These are phyloP conservation scores for Nemotelus nigrinus DNA, from an alignment of 2,888 invertebrate species.

Conservation along the genomic window DNA sequence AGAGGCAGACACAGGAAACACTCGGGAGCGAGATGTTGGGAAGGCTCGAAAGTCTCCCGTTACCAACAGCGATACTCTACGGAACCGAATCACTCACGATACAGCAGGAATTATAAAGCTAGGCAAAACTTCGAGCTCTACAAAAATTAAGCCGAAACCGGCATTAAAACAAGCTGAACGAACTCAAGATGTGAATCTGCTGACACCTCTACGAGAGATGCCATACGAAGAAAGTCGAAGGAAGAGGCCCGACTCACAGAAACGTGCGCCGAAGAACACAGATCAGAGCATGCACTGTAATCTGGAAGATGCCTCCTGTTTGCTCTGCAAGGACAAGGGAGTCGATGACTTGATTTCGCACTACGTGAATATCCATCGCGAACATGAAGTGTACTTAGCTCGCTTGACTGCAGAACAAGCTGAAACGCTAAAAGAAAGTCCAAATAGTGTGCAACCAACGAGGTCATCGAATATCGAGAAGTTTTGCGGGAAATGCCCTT, in stretches of 20 bases:
- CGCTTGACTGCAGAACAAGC: conserved; percentile 40
- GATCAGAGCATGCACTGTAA: conserved; percentile 19
- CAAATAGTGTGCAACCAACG: conserved; percentile 29
- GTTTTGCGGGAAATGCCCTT: conserved; percentile 42
- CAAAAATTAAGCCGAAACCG: conserved; percentile 8
- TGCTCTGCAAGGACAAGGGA: conserved; percentile 21
- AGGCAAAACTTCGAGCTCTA: conserved; percentile 2
- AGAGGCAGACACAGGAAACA: background rate
- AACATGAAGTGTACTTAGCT: conserved; percentile 42
- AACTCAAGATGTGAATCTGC: background rate
- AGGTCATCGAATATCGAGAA: conserved; percentile 31
- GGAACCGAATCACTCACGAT: conserved; percentile 2
- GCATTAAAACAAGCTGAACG: conserved; percentile 27
- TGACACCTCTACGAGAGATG: conserved; percentile 21
- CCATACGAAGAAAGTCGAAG: conserved; percentile 14
- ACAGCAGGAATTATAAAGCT: conserved; percentile 16
- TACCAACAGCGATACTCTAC: background rate
- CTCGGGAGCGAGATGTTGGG: background rate
- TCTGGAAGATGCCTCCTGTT: background rate
- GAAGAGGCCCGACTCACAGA: background rate
- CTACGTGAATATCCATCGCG: conserved; percentile 47
- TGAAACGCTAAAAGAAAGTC: conserved; percentile 21
- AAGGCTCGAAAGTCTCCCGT: background rate
- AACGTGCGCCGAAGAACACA: conserved; percentile 19
- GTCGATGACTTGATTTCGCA: conserved; percentile 50